Evolutionary conservation across 30 jellyfish, hydroid and myxozoan species (phyloP).

Genomic region (Aurelia aurita): DNA sequence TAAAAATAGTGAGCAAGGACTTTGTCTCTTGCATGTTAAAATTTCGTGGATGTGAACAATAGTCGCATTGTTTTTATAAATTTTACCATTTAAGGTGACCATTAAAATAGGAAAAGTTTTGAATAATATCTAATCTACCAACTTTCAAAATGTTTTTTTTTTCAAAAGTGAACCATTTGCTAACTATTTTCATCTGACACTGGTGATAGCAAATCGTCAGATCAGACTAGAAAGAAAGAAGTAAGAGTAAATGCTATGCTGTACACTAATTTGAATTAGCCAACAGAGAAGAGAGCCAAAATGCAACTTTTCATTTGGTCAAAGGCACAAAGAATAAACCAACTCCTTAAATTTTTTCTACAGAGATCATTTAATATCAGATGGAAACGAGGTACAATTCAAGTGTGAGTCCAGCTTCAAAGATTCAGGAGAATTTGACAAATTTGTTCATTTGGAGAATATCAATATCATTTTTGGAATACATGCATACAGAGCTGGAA

Average conservation of each 20-base stretch:
- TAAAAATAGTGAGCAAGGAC: too few species aligned
- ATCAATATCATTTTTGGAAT: constrained; percentile 71
- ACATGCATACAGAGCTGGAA: constrained; percentile 85
- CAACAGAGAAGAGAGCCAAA: too few species aligned
- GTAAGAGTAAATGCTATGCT: background rate
- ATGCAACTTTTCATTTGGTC: too few species aligned
- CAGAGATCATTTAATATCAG: constrained; percentile 42
- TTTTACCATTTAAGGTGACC: background rate
- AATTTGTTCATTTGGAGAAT: background rate
- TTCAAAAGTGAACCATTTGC: background rate
- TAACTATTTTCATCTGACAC: background rate
- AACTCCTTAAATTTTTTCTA: background rate
- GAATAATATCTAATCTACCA: too few species aligned
- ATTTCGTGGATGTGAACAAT: too few species aligned
- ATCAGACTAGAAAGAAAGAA: background rate
- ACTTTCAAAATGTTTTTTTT: too few species aligned
- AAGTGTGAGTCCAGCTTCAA: constrained; percentile 46
- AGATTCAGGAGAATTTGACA: constrained; percentile 21
- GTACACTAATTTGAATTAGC: too few species aligned
- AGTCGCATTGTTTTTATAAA: background rate
- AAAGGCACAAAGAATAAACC: background rate
- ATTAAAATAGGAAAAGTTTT: too few species aligned
- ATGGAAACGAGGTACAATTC: constrained; percentile 17
- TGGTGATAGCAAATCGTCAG: background rate
- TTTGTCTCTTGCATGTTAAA: background rate